Evolutionary conservation across 2,113 vertebrate genomes (phyloP), one percentile per base, ranked within the genome.

Genomic region (Tragelaphus buxtoni): DNA sequence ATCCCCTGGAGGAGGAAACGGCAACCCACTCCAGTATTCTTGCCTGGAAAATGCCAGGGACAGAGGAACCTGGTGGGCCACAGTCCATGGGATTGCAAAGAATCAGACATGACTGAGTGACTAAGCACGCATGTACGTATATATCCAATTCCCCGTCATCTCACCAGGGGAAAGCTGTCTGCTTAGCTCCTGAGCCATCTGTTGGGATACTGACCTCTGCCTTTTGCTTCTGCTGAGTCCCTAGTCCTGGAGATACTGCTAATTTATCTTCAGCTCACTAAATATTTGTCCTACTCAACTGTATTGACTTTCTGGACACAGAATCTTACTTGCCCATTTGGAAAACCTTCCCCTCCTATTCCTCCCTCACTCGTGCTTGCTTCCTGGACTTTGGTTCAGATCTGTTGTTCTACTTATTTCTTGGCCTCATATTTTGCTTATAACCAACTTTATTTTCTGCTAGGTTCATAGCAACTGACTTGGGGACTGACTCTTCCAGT

Each of bases 101-200:
- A 74, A 26, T 13, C 35, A 74, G 69, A 74, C 35, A 4, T 26
- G 39, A 42, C 35, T 24, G 35, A 74, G 69, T 1, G 5, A 42
- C 35, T 74, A 26, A 42, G 11, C 22, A 74, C 11, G 7, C 6
- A 7, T 7, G 6, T 7, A 74, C 1, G 0, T 9, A 74, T 3
- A 13, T 74, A 42, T 7, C 39, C 11, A 26, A 1, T 39, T 74
- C 12, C 11, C 35, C 3, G 14, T 58, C 14, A 32, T 35, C 14
- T n/a, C 45, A 11, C 86, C 8, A 22, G 26, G 24, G 24, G 39
- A 35, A 39, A 63, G 39, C 61, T 17, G 72, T 8, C 81, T 17
- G 4, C 83, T 32, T 24, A 28, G 55, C 61, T 77, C 28, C 65
- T 17, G 22, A 28, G 24, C 45, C 11, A 5, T 58, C 42, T 69